Evolutionary conservation across 1,140 invertebrate species (phyloP), one percentile per base, ranked within the genome.

Genomic region (Sweltsa coloradensis): DNA sequence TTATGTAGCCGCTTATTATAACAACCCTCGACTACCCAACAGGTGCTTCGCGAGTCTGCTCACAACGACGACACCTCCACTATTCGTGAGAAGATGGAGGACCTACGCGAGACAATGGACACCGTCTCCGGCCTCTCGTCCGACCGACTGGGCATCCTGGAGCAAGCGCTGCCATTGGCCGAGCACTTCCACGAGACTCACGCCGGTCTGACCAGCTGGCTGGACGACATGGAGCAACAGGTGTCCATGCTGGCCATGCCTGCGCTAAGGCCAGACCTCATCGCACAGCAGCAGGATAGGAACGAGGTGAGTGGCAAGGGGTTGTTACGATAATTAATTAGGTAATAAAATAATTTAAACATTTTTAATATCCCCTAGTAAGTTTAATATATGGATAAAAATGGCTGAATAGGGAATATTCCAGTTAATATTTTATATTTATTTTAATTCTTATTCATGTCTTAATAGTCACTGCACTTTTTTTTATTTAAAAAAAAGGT

Each of bases 161-260:
- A 98, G 63, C 93, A 97, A 64, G 93, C 93, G 0, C 58, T 97
- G 14, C 93, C 84, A 13, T 64, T 94, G 5, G 90, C 91, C 0
- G 87, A 94, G 65, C 92, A 97, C 67, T 87, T 99, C 65, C 82
- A 87, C 46, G 92, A 96, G 50, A 90, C 90, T 1, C 94, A 97
- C 56, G 74, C 79, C 23, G 90, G 92, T n/a, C 61, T 99, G 2
- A 76, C 80, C 13, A 74, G 79, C 23, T 98, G 94, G 94, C 66
- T 99, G 50, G 84, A 90, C 53, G 91, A 92, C 53, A 89, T 93
- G 68, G 95, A 98, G 64, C 79, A 84, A 43, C 93, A 97, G 65
- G 80, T 95, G 5, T 74, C 83, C 4, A 78, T 90, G 62, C 62
- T 97, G 39, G 89, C 90, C 11, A 87, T 91, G 72, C 91, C 92